A percentile compares a stretch with the other conserved stretches of the same genome.
Conservation (phyloP, 2,888 invertebrate species). For the Rhamnusium bicolor region DNA sequence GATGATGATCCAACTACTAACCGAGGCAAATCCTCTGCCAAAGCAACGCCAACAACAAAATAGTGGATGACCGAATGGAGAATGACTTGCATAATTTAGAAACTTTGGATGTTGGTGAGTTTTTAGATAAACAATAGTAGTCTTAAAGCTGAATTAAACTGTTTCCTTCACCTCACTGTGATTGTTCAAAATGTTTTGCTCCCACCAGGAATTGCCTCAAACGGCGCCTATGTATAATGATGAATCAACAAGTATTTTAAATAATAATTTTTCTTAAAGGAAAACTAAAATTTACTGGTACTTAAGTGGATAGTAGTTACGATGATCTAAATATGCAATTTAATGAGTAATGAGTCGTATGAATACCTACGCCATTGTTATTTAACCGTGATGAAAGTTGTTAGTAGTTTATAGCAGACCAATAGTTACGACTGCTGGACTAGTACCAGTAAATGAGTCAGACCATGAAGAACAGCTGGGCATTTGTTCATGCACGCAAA, state of each 20-base stretch:
- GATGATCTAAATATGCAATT: slow-evolving; percentile 49
- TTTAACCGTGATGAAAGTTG: slow-evolving; percentile 36
- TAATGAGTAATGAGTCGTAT: slow-evolving; percentile 53
- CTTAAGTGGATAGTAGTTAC: slow-evolving; percentile 39
- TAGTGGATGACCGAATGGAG: too few species aligned
- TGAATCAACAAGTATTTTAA: too few species aligned
- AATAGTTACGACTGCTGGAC: slow-evolving; percentile 37
- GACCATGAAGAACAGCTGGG: slow-evolving; percentile 42
- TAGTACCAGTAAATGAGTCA: slow-evolving; percentile 44
- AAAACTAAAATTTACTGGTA: slow-evolving; percentile 16
- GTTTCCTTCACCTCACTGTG: too few species aligned
- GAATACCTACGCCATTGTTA: slow-evolving; percentile 48
- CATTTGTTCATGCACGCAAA: slow-evolving; percentile 42
- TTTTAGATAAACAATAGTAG: too few species aligned
- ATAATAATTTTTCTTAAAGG: not conserved
- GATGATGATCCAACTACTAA: too few species aligned
- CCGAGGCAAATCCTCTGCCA: too few species aligned
- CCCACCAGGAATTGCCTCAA: not conserved
- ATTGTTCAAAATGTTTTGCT: too few species aligned
- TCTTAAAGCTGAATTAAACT: too few species aligned
- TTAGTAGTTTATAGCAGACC: not conserved
- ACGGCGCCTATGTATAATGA: too few species aligned
- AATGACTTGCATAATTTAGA: too few species aligned
- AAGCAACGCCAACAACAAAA: too few species aligned
- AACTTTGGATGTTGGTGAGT: too few species aligned